These are phyloP conservation scores for Unio delphinus DNA, from an alignment of 2,888 invertebrate species.

Conservation along the genomic window DNA sequence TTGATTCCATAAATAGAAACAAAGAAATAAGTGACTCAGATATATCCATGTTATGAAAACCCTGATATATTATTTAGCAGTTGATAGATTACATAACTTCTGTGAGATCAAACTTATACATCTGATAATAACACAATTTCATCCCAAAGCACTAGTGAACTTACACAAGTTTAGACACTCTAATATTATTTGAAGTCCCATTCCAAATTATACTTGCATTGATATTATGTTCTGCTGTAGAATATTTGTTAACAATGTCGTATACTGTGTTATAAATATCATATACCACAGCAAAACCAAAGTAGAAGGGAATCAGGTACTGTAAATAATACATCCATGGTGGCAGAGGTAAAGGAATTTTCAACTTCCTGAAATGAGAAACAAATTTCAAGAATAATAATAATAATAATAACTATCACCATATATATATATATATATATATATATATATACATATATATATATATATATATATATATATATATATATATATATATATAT, in stretches of 20 bases:
- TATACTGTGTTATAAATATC: constrained; percentile 50
- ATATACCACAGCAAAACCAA: constrained; percentile 63
- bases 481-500: constrained; percentile 3
- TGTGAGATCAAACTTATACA: too few relatives aligned
- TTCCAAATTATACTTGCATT: too few relatives aligned
- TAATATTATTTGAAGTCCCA: too few relatives aligned
- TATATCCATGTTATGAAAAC: too few relatives aligned
- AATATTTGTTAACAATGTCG: constrained; percentile 21
- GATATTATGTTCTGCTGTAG: too few relatives aligned
- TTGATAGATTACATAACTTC: too few relatives aligned
- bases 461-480: constrained; percentile 2
- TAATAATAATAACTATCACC: not conserved
- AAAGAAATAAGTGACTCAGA: too few relatives aligned
- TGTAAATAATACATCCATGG: constrained; percentile 44
- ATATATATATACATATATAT: constrained; percentile 3
- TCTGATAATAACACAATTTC: too few relatives aligned
- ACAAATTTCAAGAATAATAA: constrained; percentile 3
- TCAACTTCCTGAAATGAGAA: constrained; percentile 47
- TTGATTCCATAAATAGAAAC: too few relatives aligned
- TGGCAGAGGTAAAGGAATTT: constrained; percentile 58
- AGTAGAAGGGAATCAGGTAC: constrained; percentile 61
- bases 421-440: not conserved
- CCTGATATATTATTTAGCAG: too few relatives aligned
- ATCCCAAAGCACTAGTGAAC: too few relatives aligned
- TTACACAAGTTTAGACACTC: too few relatives aligned